Base-by-base conservation (phyloP, 2,888 invertebrate genomes). In the Herminia tarsipennalis region DNA sequence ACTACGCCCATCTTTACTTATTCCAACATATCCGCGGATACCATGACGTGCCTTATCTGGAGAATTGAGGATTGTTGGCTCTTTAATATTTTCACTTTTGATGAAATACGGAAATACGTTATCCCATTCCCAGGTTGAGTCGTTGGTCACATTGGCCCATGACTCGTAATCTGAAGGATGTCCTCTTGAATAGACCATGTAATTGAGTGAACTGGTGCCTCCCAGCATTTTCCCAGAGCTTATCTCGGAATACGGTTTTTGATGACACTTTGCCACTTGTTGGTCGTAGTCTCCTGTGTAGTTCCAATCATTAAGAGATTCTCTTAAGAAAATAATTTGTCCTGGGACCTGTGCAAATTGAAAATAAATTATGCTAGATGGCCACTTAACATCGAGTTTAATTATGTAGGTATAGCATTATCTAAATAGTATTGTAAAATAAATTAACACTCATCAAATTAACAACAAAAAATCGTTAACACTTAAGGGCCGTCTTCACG, bases 221-320 rank as follows among this genome's bases (percentile, higher is more conserved):
- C 53, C 53, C 2, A 53, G 18, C 3, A 46, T 29, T 14, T 54
- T 46, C 0, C 55, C 55, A 14, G 24, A 8, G 8, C 5, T 24
- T 8, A 27, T 3, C 13, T 60, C 36, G 28, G 32, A 35, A 12
- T 27, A 38, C 0, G 52, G 30, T 0, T 46, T 40, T n/a, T 36
- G 39, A 4, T 61, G 59, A 12, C 59, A 60, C 17, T 38, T 39
- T 13, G 41, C 32, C 3, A 35, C 16, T 3, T 30, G 10, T 2
- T n/a, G 14, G n/a, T 60, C 33, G n/a, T 36, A 30, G 32, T 44
- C 42, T 5, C 52, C 10, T 5, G 52, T 59, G 5, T 29, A 61
- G 6, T 60, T 60, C 59, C 59, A 60, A 13, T 60, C 62, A 9
- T 20, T 38, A 0, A 25, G 24, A 12, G 57, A 45, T 27, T 29